Evolutionary conservation across 2,888 invertebrate species (phyloP).

Genomic region (Hartigia nigra): DNA sequence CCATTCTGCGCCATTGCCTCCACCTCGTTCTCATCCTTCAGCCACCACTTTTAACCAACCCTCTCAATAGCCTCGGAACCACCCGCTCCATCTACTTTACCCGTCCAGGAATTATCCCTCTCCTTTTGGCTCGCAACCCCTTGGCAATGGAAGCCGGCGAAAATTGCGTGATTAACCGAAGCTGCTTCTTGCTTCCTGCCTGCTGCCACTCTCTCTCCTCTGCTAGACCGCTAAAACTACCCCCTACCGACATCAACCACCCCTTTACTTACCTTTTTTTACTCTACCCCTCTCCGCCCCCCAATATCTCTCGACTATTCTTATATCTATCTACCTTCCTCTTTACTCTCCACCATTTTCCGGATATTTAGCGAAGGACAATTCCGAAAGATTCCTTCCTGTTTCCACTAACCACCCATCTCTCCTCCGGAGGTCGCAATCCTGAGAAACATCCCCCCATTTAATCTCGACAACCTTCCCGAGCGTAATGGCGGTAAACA

Average conservation of each 20-base stretch:
- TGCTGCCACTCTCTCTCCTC: slow-evolving; percentile 24
- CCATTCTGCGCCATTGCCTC: slow-evolving; percentile 57
- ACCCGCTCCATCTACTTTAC: not conserved
- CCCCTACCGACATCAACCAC: not conserved
- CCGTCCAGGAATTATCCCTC: slow-evolving; percentile 14
- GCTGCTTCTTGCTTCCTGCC: slow-evolving; percentile 24
- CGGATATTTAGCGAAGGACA: slow-evolving; percentile 6
- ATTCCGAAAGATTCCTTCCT: not conserved
- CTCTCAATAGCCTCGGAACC: not conserved
- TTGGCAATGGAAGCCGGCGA: slow-evolving; percentile 38
- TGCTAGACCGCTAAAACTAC: not conserved
- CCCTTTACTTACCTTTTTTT: not conserved
- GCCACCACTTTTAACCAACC: slow-evolving; percentile 2
- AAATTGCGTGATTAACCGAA: slow-evolving; percentile 53
- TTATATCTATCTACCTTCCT: not conserved
- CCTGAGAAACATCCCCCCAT: not conserved
- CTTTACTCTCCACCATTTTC: not conserved
- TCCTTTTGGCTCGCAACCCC: not conserved
- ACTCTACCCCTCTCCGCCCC: not conserved
- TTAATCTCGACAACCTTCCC: not conserved
- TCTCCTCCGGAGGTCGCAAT: not conserved
- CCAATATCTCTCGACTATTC: not conserved
- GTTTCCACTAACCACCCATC: not conserved
- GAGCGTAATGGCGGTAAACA: not conserved
- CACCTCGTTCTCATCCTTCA: not conserved